Conservation (phyloP, 2,888 invertebrate genomes). For the Marronus borbonicus region DNA sequence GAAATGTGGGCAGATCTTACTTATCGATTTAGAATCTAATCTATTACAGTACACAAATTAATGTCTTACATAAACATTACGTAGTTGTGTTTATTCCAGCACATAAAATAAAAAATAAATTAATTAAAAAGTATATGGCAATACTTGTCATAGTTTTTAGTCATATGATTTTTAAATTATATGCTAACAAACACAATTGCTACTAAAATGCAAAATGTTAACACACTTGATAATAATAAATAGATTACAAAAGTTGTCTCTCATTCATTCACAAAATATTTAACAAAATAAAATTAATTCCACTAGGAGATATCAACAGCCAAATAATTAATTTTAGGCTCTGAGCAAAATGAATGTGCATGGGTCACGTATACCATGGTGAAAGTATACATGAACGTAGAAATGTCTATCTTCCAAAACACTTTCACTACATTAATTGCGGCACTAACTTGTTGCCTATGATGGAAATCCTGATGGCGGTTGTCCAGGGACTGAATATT, state of each 20-base stretch:
- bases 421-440: conserved; percentile 6
- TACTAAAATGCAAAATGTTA: conserved; percentile 46
- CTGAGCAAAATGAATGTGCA: conserved; percentile 52
- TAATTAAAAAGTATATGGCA: conserved; percentile 34
- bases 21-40: conserved; percentile 50
- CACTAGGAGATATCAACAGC: conserved; percentile 51
- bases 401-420: background rate
- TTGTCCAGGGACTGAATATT: conserved; percentile 83
- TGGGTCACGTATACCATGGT: conserved; percentile 29
- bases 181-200: conserved; percentile 29
- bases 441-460: conserved; percentile 57
- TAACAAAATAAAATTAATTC: conserved; percentile 46
- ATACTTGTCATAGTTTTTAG: conserved; percentile 28
- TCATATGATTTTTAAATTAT: conserved; percentile 30
- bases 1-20: conserved; percentile 56
- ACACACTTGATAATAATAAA: conserved; percentile 49
- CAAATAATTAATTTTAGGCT: conserved; percentile 51
- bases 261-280: conserved; percentile 43
- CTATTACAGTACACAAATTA: conserved; percentile 50
- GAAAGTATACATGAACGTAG: background rate
- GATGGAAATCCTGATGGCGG: conserved; percentile 70
- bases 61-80: conserved; percentile 42
- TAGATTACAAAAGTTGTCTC: conserved; percentile 44
- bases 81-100: conserved; percentile 41
- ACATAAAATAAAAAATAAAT: conserved; percentile 46